Base-by-base conservation (phyloP, 2,888 invertebrate species). In the Papilio protenor region DNA sequence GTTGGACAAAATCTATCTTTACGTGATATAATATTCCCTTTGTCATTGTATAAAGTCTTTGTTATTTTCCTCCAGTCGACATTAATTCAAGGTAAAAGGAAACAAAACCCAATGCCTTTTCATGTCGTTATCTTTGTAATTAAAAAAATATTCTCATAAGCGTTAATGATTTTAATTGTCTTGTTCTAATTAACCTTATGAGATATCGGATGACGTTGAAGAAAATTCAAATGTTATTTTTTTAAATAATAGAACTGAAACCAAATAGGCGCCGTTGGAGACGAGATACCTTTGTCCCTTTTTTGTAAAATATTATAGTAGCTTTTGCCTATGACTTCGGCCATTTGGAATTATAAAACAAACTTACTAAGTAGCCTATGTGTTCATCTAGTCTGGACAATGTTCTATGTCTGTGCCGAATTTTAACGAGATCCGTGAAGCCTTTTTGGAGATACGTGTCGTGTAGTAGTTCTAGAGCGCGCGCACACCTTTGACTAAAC, bases 21-120 rank as follows among this genome's bases (percentile, higher is more conserved):
- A 27, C 18, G 11, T 23, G 21, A 57, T 59, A 23, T 23, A 21
- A 59, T 23, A 59, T n/a, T 52, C 64, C 16, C 16, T 33, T 33
- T 33, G 18, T 27, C 18, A 21, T n/a, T n/a, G n/a, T n/a, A n/a
- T n/a, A n/a, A n/a, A n/a, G n/a, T n/a, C n/a, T n/a, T n/a, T n/a
- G 12, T 33, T 27, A 33, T 33, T 64, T 64, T 64, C 64, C 64
- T 64, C 2, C 33, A 64, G 14, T 27, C 61, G 27, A 61, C 61
- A 23, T 23, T 33, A 33, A 27, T 27, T 64, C 33, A 64, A 64
- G 64, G 64, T 33, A 33, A 64, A 33, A 33, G 27, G 64, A 64
- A 64, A 27, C 64, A 64, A 64, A 64, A 59, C 21, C 8, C 57
- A 59, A 57, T 23, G 23, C 57, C 57, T 10, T 59, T 59, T 59